Evolutionary conservation across 2,888 invertebrate species (phyloP), one percentile per base, ranked within the genome.

Genomic region (Perizoma flavofasciatum): DNA sequence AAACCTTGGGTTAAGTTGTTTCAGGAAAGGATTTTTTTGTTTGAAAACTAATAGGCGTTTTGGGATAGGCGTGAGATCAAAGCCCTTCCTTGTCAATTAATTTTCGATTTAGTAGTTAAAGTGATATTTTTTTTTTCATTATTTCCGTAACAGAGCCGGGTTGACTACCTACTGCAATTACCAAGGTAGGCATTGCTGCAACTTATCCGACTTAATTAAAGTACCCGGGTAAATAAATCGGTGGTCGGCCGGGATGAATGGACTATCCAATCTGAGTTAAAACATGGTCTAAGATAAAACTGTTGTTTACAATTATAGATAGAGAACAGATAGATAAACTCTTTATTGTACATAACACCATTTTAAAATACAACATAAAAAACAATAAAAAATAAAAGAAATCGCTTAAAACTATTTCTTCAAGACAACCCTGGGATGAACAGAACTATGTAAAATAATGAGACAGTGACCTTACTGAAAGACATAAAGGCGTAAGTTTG

Each of bases 21-120:
- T 54, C 52, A 64, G 50, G 56, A 63, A 65, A 62, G 48, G 59
- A 62, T 69, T 54, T 65, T 65, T 63, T 64, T 67, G n/a, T 53
- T 51, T 59, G 41, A 46, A 59, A 60, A 69, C 63, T 68, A 63
- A 68, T 66, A 60, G 58, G 51, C 32, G 54, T 53, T 54, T 54
- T 43, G 54, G 47, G 54, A 48, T 50, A 35, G 32, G 61, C 47
- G 43, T 50, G 50, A 54, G 39, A 47, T 49, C 49, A 53, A 53
- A 5, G 52, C 54, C 49, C 54, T 53, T 51, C 58, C 44, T 54
- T 55, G 57, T 48, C 54, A 61, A 55, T 58, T 55, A 47, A 50
- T 35, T 51, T 54, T 51, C 58, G 50, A 61, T 57, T 57, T 50
- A 61, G 49, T 41, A 49, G 46, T 32, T 10, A 1, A 4, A 8